These are phyloP conservation scores for Rhagoletis pomonella DNA, from an alignment of 1,140 invertebrate genomes.

Conservation along the genomic window DNA sequence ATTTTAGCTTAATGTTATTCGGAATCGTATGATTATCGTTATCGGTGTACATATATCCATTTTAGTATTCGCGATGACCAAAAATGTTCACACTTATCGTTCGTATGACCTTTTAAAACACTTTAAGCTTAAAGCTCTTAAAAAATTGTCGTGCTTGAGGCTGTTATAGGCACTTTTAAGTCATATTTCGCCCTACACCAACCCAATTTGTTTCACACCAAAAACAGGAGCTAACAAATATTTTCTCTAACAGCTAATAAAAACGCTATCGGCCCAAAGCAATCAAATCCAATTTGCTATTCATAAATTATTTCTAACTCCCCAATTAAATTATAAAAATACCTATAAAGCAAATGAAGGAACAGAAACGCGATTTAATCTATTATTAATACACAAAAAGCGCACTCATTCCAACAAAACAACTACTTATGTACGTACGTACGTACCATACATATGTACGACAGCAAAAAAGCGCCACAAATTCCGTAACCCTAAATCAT, in stretches of 20 bases:
- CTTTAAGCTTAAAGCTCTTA: no score
- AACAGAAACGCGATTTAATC: background rate
- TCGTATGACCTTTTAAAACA: no score
- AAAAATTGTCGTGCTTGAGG: no score
- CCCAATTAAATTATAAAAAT: constrained; percentile 47
- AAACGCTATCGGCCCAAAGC: background rate
- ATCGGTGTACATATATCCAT: no score
- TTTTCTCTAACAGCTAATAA: background rate
- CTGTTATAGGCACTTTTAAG: no score
- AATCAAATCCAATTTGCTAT: constrained; percentile 22
- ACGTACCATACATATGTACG: no score
- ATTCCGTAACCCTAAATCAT: constrained; percentile 31
- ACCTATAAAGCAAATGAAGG: background rate
- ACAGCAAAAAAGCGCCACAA: background rate
- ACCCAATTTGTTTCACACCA: no score
- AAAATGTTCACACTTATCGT: no score
- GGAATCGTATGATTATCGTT: no score
- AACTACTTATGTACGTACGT: background rate
- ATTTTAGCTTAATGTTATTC: no score
- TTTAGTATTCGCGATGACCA: no score
- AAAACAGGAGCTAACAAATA: background rate
- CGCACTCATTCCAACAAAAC: background rate
- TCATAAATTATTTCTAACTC: constrained; percentile 16
- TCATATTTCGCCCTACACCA: no score
- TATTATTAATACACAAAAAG: constrained; percentile 25